A percentile compares a stretch with the other conserved stretches of the same genome.
phyloP scores from a whole-genome alignment of 1,140 invertebrate species.

The Lasioglossum baleicum region DNA sequence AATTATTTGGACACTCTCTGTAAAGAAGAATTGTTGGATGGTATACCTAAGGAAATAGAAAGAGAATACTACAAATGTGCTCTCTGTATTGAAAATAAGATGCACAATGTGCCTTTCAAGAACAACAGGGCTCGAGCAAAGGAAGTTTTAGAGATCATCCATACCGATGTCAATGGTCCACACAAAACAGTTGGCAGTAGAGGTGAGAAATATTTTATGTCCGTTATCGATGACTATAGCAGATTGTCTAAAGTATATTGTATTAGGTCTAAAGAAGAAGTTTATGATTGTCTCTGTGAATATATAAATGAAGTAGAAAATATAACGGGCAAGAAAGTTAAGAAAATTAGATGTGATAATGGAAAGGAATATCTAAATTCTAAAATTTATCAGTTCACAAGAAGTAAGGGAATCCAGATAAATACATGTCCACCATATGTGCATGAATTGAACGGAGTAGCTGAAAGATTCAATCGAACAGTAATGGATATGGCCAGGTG shows the following conservation, averaged over 20 bases:
- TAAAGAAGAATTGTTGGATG: constrained; percentile 31
- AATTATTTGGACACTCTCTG: constrained; percentile 30
- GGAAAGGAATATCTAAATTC: constrained; percentile 14
- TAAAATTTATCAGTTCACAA: background rate
- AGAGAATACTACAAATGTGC: constrained; percentile 11
- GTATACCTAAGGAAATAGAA: constrained; percentile 35
- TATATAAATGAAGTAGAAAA: constrained; percentile 21
- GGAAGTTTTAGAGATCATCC: constrained; percentile 35
- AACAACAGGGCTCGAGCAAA: constrained; percentile 40
- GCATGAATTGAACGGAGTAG: background rate
- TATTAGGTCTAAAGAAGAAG: constrained; percentile 8
- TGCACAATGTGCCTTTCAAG: constrained; percentile 33
- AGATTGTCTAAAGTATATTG: constrained; percentile 8
- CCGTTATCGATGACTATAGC: constrained; percentile 23
- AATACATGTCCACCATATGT: constrained; percentile 10
- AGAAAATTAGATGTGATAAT: constrained; percentile 18
- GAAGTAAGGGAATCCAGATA: constrained; percentile 2
- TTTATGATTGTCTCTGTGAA: constrained; percentile 8
- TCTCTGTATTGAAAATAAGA: constrained; percentile 41
- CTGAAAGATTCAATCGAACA: background rate
- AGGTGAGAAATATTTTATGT: constrained; percentile 19
- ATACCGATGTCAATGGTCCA: constrained; percentile 15
- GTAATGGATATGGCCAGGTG: background rate
- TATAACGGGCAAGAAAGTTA: constrained; percentile 4
- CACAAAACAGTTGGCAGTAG: background rate